Evolutionary conservation across 2,888 invertebrate species (phyloP), one percentile per base, ranked within the genome.

Genomic region (Tetheella fluctuosa): DNA sequence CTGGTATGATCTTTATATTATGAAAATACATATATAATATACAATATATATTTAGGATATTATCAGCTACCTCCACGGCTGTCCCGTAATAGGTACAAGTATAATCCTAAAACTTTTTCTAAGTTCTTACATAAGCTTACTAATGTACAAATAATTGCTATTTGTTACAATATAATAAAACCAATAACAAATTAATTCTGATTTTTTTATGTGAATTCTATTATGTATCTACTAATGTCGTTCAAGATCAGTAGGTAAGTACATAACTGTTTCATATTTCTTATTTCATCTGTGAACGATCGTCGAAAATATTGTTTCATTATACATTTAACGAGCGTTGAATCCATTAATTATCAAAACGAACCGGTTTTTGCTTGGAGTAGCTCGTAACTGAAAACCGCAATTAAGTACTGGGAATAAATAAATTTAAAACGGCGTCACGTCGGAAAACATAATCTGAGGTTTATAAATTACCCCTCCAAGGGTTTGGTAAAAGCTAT

Each of bases 401-500:
- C 80, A 79, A 83, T 83, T 80, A 83, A 72, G 70, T 72, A 69
- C 69, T 73, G 68, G 64, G 70, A 71, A 79, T 76, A 83, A 77
- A 77, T 81, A 80, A 76, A 80, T 77, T 77, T 76, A 74, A 78
- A 78, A 78, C 60, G 75, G 71, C 70, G 70, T 72, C 70, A 68
- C 68, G 77, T 68, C 79, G 67, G 71, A 77, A 79, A 76, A 82
- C 76, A 77, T 81, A 84, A 84, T 79, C 76, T 78, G 71, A 76
- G 67, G 59, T 70, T 84, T 83, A 85, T 85, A 80, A 82, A 84
- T 84, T 73, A 71, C 61, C 59, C 53, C 64, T 60, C 20, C 64
- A 60, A 56, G 59, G 59, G 62, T 61, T 64, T 65, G 66, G 62
- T 67, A 65, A 63, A 65, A 70, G 70, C 73, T 78, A n/a, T n/a